These are phyloP conservation scores for Drosophila insularis DNA, from an alignment of 1,140 invertebrate genomes.

Conservation along the genomic window DNA sequence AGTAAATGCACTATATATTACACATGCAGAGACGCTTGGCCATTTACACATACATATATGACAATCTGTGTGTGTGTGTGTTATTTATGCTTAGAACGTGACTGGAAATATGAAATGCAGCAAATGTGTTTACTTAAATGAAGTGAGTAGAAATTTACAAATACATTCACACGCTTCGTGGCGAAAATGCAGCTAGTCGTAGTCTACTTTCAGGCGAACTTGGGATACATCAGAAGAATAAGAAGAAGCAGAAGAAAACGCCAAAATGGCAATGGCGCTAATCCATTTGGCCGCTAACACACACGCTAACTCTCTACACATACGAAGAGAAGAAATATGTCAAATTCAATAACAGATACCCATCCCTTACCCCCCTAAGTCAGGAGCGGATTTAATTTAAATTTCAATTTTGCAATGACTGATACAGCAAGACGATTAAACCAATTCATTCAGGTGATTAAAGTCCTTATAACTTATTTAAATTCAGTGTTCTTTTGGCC, in stretches of 20 bases:
- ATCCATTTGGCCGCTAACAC: constrained; percentile 47
- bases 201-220: constrained; percentile 42
- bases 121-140: constrained; percentile 80
- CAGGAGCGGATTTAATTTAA: not conserved
- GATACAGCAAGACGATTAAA: too few relatives aligned
- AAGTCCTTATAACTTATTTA: too few relatives aligned
- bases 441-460: too few relatives aligned
- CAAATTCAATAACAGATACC: constrained; percentile 65
- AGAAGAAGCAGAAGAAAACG: constrained; percentile 7
- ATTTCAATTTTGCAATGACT: not conserved
- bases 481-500: not conserved
- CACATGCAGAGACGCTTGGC: too few relatives aligned
- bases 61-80: constrained; percentile 26
- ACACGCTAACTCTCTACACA: constrained; percentile 17
- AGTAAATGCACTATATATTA: constrained; percentile 38
- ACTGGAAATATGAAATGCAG: constrained; percentile 79
- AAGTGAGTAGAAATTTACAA: constrained; percentile 77
- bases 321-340: constrained; percentile 49
- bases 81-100: constrained; percentile 76
- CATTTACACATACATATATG: constrained; percentile 13
- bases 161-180: constrained; percentile 41
- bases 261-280: constrained; percentile 65
- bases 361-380: not conserved
- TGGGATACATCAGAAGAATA: constrained; percentile 59
- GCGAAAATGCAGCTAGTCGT: not conserved